Percentiles rank a stretch among this genome's conserved stretches.
phyloP scores from a whole-genome alignment of 2,113 vertebrate species.

The Osmerus eperlanus region DNA sequence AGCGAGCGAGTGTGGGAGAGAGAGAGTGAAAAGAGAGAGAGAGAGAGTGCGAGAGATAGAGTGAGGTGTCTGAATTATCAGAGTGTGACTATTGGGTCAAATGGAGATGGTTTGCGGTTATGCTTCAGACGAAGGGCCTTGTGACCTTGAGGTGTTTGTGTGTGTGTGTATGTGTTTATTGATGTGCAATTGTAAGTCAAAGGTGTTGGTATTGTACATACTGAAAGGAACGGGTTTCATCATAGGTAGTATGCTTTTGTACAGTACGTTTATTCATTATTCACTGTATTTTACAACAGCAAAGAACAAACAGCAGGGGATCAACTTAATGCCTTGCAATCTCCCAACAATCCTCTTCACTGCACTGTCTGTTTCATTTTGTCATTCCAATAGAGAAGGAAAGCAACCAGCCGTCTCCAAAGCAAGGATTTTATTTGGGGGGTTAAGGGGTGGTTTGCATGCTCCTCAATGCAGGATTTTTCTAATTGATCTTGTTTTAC shows the following conservation, averaged over 20 bases:
- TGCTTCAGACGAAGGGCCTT: background rate
- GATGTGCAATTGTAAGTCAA: background rate
- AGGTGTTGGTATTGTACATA: too few relatives aligned
- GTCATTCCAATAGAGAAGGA: conserved; percentile 52
- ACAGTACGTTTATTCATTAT: too few relatives aligned
- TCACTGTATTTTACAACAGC: too few relatives aligned
- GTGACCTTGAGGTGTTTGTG: too few relatives aligned
- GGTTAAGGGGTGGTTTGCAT: conserved; percentile 41
- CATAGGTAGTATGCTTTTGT: too few relatives aligned
- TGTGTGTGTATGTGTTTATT: background rate
- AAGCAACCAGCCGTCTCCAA: conserved; percentile 28
- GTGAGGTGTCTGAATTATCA: conserved; percentile 1
- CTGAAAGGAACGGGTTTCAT: too few relatives aligned
- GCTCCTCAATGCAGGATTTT: conserved; percentile 52
- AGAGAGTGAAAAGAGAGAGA: background rate
- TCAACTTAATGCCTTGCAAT: background rate
- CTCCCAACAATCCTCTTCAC: conserved; percentile 6
- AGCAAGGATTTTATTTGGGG: conserved; percentile 43
- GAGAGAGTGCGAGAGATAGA: background rate
- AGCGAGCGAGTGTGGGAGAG: background rate
- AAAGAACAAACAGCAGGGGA: background rate
- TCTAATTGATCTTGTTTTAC: conserved; percentile 74
- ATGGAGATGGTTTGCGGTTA: background rate
- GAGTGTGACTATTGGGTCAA: background rate
- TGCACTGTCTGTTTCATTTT: conserved; percentile 46